Evolutionary conservation across 2,113 vertebrate genomes (phyloP).

Genomic region (Macroglossus sobrinus): DNA sequence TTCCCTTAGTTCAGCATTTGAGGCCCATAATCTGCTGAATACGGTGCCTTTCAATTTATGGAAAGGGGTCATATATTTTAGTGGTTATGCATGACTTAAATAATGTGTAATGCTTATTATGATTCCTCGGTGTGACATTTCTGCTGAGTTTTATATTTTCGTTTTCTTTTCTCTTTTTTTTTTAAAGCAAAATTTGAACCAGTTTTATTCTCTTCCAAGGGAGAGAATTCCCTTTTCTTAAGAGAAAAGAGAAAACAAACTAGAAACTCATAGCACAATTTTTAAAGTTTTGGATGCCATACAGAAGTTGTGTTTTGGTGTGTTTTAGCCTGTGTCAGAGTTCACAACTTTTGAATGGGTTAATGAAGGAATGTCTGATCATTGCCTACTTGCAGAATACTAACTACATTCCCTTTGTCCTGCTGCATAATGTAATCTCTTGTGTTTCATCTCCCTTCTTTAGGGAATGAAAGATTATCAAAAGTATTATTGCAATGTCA

Average conservation of each 20-base stretch:
- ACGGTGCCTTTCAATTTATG: constrained; percentile 47
- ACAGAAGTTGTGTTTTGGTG: background rate
- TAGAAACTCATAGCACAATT: background rate
- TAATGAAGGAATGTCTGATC: background rate
- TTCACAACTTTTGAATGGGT: constrained; percentile 21
- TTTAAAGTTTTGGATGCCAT: background rate
- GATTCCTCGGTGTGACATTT: constrained; percentile 61
- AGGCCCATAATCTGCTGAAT: constrained; percentile 42
- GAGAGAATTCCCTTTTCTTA: constrained; percentile 34
- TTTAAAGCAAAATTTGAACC: constrained; percentile 10
- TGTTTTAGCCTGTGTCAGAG: background rate
- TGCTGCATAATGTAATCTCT: background rate
- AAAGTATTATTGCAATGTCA: background rate
- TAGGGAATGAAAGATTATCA: background rate
- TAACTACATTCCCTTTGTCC: constrained; percentile 24
- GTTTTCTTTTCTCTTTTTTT: background rate
- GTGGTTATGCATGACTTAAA: constrained; percentile 61
- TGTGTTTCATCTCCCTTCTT: background rate
- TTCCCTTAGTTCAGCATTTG: constrained; percentile 43
- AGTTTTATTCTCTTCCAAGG: constrained; percentile 41
- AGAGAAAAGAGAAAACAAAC: background rate
- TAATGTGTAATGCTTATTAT: constrained; percentile 69
- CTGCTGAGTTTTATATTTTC: constrained; percentile 63
- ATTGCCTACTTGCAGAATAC: constrained; percentile 10
- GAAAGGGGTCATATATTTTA: constrained; percentile 69